Evolutionary conservation across 2,113 vertebrate genomes (phyloP).

Genomic region (Xiphorhynchus elegans): DNA sequence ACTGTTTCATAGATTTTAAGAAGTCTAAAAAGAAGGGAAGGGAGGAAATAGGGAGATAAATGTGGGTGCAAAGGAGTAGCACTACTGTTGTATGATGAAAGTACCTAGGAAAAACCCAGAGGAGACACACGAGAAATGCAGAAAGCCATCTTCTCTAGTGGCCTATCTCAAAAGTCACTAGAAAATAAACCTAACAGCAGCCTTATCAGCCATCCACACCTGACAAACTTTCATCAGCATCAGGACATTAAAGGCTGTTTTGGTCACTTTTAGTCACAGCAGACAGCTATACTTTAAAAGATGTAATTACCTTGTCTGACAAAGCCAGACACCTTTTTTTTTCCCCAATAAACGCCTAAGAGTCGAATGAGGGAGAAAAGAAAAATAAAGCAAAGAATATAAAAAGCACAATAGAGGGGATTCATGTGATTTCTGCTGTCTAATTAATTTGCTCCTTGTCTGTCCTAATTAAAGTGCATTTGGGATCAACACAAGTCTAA

Average conservation of each 20-base stretch:
- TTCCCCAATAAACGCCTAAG: background rate
- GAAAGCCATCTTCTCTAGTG: background rate
- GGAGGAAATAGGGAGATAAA: background rate
- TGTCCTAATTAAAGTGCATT: conserved; percentile 11
- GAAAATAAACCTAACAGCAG: background rate
- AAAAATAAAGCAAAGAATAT: background rate
- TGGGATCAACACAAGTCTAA: conserved; percentile 21
- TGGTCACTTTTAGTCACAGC: background rate
- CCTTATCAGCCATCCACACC: background rate
- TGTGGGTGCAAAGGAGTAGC: background rate
- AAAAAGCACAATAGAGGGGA: background rate
- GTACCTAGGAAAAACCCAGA: background rate
- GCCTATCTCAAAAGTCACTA: background rate
- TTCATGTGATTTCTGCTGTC: background rate
- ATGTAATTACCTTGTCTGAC: conserved; percentile 28
- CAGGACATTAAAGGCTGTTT: conserved; percentile 11
- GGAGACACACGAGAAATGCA: background rate
- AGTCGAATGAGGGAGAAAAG: background rate
- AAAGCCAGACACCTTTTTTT: background rate
- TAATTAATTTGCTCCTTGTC: background rate
- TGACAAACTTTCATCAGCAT: background rate
- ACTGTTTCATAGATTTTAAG: background rate
- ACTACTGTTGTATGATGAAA: background rate
- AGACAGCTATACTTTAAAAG: conserved; percentile 21
- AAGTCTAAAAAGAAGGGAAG: background rate